A percentile compares a stretch with the other conserved stretches of the same genome.
phyloP scores from a whole-genome alignment of 2,888 invertebrate genomes.

The Temnothorax rugatulus region DNA sequence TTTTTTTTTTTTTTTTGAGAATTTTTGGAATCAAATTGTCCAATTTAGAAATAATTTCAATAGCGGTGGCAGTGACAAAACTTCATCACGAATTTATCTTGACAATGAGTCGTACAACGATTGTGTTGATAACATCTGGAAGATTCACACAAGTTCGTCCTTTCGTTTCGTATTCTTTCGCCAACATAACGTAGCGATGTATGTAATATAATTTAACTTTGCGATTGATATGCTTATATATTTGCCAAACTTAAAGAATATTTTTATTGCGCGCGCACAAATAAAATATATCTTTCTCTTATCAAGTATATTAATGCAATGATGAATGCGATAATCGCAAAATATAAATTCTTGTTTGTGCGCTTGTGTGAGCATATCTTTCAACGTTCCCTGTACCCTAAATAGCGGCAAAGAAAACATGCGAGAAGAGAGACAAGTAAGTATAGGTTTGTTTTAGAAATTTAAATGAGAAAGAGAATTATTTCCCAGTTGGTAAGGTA shows the following conservation, averaged over 20 bases:
- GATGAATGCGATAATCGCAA: neutral
- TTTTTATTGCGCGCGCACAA: neutral
- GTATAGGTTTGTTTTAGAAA: neutral
- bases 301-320: neutral
- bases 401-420: too few relatives aligned
- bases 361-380: too few relatives aligned
- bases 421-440: neutral
- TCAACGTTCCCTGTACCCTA: too few relatives aligned
- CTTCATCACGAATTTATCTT: neutral
- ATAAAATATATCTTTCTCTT: neutral
- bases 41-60: conserved; percentile 8
- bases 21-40: neutral
- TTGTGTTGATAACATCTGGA: neutral
- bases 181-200: neutral
- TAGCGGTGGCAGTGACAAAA: neutral
- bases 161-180: neutral
- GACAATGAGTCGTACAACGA: neutral
- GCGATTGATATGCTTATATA: neutral
- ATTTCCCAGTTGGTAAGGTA: too few relatives aligned
- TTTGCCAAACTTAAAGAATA: neutral
- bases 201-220: too few relatives aligned
- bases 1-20: neutral
- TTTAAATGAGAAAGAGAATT: neutral
- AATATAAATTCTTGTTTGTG: neutral
- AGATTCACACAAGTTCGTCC: neutral